Evolutionary conservation across 37 sponge, comb jelly and placozoan species (phyloP), one percentile per base, ranked within the genome.

Genomic region (Mnemiopsis leidyi): DNA sequence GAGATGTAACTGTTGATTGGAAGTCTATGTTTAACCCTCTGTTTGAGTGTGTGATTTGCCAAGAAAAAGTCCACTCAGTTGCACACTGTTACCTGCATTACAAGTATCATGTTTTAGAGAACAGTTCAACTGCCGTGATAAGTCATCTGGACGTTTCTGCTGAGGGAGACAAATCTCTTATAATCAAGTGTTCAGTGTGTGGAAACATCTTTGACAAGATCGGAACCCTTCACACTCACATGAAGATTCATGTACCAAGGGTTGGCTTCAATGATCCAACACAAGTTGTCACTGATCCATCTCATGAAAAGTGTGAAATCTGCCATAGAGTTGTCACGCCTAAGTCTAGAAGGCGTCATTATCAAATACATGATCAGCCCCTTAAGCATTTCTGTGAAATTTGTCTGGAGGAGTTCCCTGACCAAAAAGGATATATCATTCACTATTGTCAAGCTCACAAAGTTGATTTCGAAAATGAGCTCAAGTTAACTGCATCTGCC

Each of bases 21-120:
- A 40, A 38, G 61, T 40, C 90, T 0, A 38, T 85, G 61, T 85
- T 85, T 28, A 85, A 85, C 61, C 90, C 90, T n/a, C 48, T 85
- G 25, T 40, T 85, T 38, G 90, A 85, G 35, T 85, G 90, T 85
- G 24, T 40, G 13, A 85, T 85, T 5, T 85, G 90, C 39, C 40
- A 85, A n/a, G 24, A 39, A 5, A 38, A 40, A 25, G 29, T 40
- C 35, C 61, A 38, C 39, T 13, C 61, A 5, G 61, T 85, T 40
- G 90, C 90, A 23, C 90, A 85, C 35, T 40, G 40, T 39, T 85
- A 85, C 48, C 36, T 40, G 29, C 90, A 85, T 25, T 38, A 38
- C 90, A 85, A 85, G 48, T 39, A 24, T 28, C 90, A 85, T 25
- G 61, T 40, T 25, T 2, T 40, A 3, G 61, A 85, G 30, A 13